Percentiles rank a stretch among this genome's conserved stretches.
These are phyloP conservation scores for Coranthus polyacanthus DNA, from an alignment of 2,797 vertebrate genomes.

Conservation along the genomic window DNA sequence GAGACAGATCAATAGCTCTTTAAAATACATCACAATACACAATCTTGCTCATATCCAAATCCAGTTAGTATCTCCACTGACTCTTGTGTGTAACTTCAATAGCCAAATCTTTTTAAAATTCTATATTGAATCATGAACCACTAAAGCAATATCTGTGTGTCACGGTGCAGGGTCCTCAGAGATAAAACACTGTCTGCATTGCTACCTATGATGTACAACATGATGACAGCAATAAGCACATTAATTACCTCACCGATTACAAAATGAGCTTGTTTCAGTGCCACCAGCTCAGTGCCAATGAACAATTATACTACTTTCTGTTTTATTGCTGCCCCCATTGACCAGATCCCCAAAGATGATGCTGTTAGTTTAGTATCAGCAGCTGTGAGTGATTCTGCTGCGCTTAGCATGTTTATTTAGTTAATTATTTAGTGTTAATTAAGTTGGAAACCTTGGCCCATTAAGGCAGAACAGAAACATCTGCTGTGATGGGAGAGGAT, in stretches of 20 bases:
- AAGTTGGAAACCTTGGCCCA: constrained; percentile 77
- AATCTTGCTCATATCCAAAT: no score
- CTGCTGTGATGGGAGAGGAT: constrained; percentile 63
- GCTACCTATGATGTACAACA: constrained; percentile 41
- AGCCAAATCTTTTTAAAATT: neutral
- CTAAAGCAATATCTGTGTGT: neutral
- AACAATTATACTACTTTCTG: constrained; percentile 8
- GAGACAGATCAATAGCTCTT: no score
- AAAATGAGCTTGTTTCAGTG: constrained; percentile 47
- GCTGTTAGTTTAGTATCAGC: constrained; percentile 12
- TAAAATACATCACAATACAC: no score
- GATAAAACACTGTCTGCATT: constrained; percentile 8
- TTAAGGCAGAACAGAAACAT: constrained; percentile 79
- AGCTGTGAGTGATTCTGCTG: constrained; percentile 44
- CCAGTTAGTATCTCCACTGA: no score
- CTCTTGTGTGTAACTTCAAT: no score
- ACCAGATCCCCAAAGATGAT: constrained; percentile 41
- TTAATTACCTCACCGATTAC: constrained; percentile 51
- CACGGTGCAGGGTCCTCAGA: constrained; percentile 11
- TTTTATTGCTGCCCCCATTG: constrained; percentile 19
- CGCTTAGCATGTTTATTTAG: constrained; percentile 73
- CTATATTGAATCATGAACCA: neutral
- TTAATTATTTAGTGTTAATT: constrained; percentile 84
- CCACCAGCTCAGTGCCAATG: constrained; percentile 3
- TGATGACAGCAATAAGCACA: constrained; percentile 57